Evolutionary conservation across 2,797 vertebrate species (phyloP), one percentile per base, ranked within the genome.

Genomic region (Anisognathus igniventris): DNA sequence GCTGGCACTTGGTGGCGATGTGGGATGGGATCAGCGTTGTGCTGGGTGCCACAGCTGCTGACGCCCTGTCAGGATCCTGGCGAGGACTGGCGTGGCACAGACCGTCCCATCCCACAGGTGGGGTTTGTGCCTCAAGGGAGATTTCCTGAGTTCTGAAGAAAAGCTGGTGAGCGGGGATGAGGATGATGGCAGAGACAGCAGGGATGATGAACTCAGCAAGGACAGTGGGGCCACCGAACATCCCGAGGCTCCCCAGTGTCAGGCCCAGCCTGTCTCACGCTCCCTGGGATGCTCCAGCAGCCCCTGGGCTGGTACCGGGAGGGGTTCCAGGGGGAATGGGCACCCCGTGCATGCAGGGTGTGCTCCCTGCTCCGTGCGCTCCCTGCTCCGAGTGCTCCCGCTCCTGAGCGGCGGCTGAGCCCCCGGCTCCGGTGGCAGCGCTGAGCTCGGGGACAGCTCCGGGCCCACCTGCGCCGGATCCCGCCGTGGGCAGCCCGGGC

Each of bases 261-360:
- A 23, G 53, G 35, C n/a, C 24, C 24, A 19, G 37, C n/a, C 37
- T 13, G 8, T 21, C 35, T 8, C 37, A 44, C 0, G 0, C 28
- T 44, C 28, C 44, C 16, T 2, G 53, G 25, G 45, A 39, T 25
- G 62, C 17, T 71, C 31, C 80, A n/a, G 71, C 35, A 45, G n/a
- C 15, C 25, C 50, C 83, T 18, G 6, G 10, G 7, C 23, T 3
- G 47, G n/a, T n/a, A 44, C 45, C 27, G 5, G 25, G 28, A 53
- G 35, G 7, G 9, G 12, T 6, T 33, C 39, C 1, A 0, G 10
- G 13, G 8, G 15, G 2, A 54, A 5, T 0, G 2, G 39, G 54
- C 14, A 35, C 27, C 48, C 47, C 20, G 1, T 12, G 21, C 39
- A 18, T 31, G 23, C 25, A 3, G 24, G 12, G 10, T 5, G 22